Percentiles rank a stretch among this genome's conserved stretches.
These are phyloP conservation scores for Chionoecetes opilio DNA, from an alignment of 1,140 invertebrate genomes.

Conservation along the genomic window DNA sequence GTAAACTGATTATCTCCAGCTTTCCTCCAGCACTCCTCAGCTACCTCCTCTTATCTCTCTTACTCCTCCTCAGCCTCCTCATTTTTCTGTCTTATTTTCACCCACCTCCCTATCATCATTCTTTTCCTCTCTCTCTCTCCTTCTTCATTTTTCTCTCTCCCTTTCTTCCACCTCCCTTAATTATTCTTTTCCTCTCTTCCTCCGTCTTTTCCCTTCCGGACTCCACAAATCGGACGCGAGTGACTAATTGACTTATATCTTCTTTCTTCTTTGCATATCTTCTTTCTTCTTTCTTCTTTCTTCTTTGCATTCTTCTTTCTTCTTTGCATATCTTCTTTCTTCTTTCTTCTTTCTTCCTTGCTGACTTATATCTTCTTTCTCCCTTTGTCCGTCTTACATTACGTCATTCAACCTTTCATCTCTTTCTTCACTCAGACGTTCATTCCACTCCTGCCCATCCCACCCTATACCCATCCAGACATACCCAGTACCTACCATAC, in stretches of 20 bases:
- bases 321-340: background rate
- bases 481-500: no score
- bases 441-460: no score
- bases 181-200: background rate
- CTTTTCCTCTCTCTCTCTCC: no score
- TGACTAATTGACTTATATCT: background rate
- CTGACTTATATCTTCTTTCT: background rate
- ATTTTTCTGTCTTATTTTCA: no score
- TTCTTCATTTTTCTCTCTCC: background rate
- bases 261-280: no score
- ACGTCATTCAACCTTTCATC: no score
- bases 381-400: background rate
- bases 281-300: background rate
- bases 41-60: background rate
- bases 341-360: background rate
- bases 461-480: no score
- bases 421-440: no score
- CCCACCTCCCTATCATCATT: no score
- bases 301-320: no score
- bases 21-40: slow-evolving; percentile 8
- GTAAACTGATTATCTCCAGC: slow-evolving; percentile 20
- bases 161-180: background rate
- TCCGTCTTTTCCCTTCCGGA: background rate
- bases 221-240: background rate
- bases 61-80: background rate